Evolutionary conservation across 2,797 vertebrate species (phyloP).

Genomic region (Sarcophilus harrisii): DNA sequence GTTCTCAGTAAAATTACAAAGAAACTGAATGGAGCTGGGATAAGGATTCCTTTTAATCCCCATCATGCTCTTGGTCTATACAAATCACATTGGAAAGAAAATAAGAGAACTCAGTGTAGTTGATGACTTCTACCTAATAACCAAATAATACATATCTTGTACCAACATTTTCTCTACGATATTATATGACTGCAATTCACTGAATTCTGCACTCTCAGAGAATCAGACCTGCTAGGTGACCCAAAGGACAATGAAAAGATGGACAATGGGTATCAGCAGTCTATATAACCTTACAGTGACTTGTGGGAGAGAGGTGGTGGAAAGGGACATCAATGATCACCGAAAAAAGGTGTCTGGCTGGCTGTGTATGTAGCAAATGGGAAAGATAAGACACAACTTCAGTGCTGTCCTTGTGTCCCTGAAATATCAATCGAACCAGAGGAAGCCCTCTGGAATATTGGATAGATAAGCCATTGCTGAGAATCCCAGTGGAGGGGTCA

Average conservation of each 20-base stretch:
- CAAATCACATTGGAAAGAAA: background rate
- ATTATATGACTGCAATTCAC: background rate
- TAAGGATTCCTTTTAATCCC: background rate
- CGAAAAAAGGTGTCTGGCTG: background rate
- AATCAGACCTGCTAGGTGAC: background rate
- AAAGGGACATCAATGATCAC: background rate
- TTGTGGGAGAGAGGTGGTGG: background rate
- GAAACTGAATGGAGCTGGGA: background rate
- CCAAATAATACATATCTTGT: background rate
- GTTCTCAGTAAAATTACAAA: conserved; percentile 1
- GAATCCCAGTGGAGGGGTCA: background rate
- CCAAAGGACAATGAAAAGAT: background rate
- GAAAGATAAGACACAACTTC: background rate
- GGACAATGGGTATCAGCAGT: background rate
- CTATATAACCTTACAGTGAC: background rate
- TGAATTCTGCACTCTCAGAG: background rate
- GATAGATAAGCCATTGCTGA: background rate
- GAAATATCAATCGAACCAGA: background rate
- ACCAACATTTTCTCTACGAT: background rate
- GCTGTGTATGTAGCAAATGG: background rate
- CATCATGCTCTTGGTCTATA: background rate
- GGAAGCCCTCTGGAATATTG: background rate
- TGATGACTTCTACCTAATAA: background rate
- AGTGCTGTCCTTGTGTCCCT: background rate
- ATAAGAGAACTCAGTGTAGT: background rate